phyloP scores from a whole-genome alignment of 1,140 invertebrate genomes.

The Brachionus sp. region DNA sequence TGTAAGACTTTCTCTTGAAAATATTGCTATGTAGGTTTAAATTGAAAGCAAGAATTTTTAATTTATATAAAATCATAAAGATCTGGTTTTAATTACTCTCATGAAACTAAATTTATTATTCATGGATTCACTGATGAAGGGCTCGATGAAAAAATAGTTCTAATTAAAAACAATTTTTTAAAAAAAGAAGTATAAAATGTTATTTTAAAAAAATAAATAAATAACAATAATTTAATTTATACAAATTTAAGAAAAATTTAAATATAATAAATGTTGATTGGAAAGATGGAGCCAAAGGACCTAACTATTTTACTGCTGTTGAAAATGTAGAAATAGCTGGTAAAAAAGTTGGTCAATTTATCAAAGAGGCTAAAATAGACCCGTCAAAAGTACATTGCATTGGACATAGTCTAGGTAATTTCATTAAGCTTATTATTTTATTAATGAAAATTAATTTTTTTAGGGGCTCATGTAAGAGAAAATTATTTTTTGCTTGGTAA shows the following conservation, averaged over 20 bases:
- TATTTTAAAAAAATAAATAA: too few relatives aligned
- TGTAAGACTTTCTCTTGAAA: neutral
- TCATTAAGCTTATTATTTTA: neutral
- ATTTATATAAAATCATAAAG: neutral
- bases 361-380: slow-evolving; percentile 46
- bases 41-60: neutral
- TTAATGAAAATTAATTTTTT: neutral
- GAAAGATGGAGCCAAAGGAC: neutral
- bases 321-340: slow-evolving; percentile 73
- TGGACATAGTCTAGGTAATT: slow-evolving; percentile 71
- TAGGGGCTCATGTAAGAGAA: slow-evolving; percentile 71
- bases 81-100: slow-evolving; percentile 12
- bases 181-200: slow-evolving; percentile 45
- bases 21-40: neutral
- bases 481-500: neutral
- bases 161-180: slow-evolving; percentile 51
- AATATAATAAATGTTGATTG: slow-evolving; percentile 38
- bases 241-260: slow-evolving; percentile 6
- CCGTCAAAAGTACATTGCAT: slow-evolving; percentile 67
- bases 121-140: slow-evolving; percentile 21
- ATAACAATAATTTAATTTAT: too few relatives aligned
- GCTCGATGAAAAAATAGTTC: slow-evolving; percentile 47
- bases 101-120: slow-evolving; percentile 32
- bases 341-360: slow-evolving; percentile 71
- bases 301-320: slow-evolving; percentile 67